Evolutionary conservation across 53 echinoderm and acorn worm genomes (phyloP), one percentile per base, ranked within the genome.

Genomic region (Paelopatides confundens): DNA sequence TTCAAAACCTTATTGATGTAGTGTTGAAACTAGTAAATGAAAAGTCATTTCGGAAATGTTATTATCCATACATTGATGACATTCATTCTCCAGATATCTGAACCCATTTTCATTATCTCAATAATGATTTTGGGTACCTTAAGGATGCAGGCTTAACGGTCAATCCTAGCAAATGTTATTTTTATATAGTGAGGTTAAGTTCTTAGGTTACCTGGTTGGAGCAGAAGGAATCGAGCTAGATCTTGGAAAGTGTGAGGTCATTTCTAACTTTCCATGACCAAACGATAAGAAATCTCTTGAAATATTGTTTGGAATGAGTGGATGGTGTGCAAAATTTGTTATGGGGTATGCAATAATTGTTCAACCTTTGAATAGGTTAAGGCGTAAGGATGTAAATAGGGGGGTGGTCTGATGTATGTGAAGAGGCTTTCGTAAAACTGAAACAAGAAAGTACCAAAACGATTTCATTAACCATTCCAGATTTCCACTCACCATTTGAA

Each of bases 131-230:
- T 49, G 12, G 26, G 2, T 83, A 49, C 32, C 62, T 92, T 14
- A 31, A 58, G 29, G 5, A 79, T 12, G 92, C 85, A 2, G 86
- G 88, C 11, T 71, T 92, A 0, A 92, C 85, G 54, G 63, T 89
- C 17, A 88, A 92, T 31, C 29, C 37, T 1, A 65, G 50, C 2
- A 92, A 92, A 33, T 89, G 86, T 38, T 35, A 66, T 23, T 92
- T 85, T 48, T 65, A 10, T 28, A 58, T 11, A 33, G 4, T 2
- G 35, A 81, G 14, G 33, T 89, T 23, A 81, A 82, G 66, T 87
- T 49, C 35, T 27, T 89, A 63, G 85, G 85, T 17, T 62, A 89
- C 8, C 10, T 89, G 14, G 48, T 76, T n/a, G n/a, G n/a, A n/a
- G n/a, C n/a, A n/a, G n/a, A n/a, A n/a, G n/a, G n/a, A n/a, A n/a